Percentiles rank a stretch among this genome's conserved stretches.
Conservation (phyloP, 2,113 vertebrate genomes). For the Poeciliopsis prolifica region DNA sequence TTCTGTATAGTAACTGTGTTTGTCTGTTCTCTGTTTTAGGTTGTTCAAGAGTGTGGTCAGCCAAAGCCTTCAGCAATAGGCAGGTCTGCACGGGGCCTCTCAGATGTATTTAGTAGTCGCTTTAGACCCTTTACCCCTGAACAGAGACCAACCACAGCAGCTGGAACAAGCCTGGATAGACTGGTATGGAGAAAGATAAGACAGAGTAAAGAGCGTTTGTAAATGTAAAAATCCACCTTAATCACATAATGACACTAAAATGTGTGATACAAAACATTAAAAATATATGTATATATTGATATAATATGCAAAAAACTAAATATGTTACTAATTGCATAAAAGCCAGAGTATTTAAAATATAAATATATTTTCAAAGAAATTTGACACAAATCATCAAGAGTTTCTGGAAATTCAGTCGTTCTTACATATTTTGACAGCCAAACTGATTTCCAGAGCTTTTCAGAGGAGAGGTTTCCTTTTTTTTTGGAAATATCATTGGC, state of each 20-base stretch:
- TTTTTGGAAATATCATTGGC: constrained; percentile 20
- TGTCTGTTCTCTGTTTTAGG: constrained; percentile 75
- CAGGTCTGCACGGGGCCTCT: constrained; percentile 87
- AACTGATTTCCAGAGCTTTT: constrained; percentile 13
- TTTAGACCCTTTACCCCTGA: constrained; percentile 89
- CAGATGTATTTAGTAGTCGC: constrained; percentile 87
- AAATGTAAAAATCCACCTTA: not conserved
- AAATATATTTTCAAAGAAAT: not conserved
- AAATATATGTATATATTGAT: not conserved
- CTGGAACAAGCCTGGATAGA: constrained; percentile 91
- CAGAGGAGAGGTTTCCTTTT: constrained; percentile 6
- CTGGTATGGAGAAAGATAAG: constrained; percentile 82
- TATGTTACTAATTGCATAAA: not conserved
- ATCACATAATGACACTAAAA: not conserved
- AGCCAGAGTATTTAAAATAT: not conserved
- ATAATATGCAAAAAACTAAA: not conserved
- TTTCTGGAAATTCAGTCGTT: not conserved
- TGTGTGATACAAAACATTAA: not conserved
- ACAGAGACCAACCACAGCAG: constrained; percentile 88
- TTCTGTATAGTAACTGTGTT: constrained; percentile 5
- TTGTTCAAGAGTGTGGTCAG: constrained; percentile 94
- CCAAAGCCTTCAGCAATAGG: constrained; percentile 87
- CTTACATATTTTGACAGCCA: constrained; percentile 12
- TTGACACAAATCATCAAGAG: not conserved
- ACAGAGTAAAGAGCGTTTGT: not conserved